These are phyloP conservation scores for Philonicus albiceps DNA, from an alignment of 2,888 invertebrate genomes.

Conservation along the genomic window DNA sequence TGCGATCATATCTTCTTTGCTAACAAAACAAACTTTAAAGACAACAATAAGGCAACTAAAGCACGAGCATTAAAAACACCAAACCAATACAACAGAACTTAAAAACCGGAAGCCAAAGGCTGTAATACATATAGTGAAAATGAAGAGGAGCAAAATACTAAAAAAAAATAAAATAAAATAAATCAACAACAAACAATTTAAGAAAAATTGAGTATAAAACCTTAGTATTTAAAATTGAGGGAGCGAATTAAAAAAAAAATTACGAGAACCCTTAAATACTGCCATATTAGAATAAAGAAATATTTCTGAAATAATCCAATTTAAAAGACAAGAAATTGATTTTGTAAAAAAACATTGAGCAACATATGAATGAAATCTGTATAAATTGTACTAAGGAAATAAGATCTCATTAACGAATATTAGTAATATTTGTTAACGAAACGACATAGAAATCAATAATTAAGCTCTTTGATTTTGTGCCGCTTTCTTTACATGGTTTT, in stretches of 20 bases:
- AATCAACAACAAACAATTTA: not conserved
- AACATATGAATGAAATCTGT: constrained; percentile 4
- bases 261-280: constrained; percentile 26
- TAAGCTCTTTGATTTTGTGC: not conserved
- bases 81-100: not conserved
- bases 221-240: not conserved
- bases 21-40: not conserved
- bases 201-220: not conserved
- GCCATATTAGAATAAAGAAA: constrained; percentile 31
- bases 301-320: constrained; percentile 27
- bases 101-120: not conserved
- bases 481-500: not conserved
- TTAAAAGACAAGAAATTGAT: constrained; percentile 9
- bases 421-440: not conserved
- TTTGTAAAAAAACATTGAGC: constrained; percentile 16
- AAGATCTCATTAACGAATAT: not conserved
- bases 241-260: not conserved
- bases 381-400: constrained; percentile 18
- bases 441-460: not conserved
- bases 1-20: not conserved
- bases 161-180: no score
- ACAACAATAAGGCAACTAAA: not conserved
- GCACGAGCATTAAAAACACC: not conserved
- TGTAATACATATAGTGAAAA: not conserved
- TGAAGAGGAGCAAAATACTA: not conserved